Evolutionary conservation across 2,888 invertebrate species (phyloP), one percentile per base, ranked within the genome.

Genomic region (Drosophila antonietae): DNA sequence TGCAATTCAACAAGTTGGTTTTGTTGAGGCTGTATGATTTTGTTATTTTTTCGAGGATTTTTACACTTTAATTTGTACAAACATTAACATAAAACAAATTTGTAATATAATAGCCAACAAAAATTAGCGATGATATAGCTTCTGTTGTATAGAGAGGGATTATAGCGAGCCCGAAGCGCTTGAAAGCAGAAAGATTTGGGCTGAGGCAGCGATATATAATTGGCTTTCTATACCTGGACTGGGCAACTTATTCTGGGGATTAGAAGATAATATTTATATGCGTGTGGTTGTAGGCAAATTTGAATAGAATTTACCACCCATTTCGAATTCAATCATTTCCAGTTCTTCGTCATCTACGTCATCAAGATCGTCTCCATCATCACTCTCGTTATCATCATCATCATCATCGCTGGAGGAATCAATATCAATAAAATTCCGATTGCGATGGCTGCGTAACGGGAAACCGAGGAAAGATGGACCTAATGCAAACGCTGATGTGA

Each of bases 401-500:
- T 33, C 33, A 39, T 88, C 83, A 61, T 79, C 88, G 56, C 66
- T 77, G 8, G 81, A 68, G 49, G 76, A 71, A 15, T 68, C 68
- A 37, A 74, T 66, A 59, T 67, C 70, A 41, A 77, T 65, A 64
- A 79, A 86, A 68, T 88, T 83, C 41, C 81, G 68, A 70, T 78
- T 61, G 12, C 88, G 81, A 69, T 77, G 73, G 81, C 82, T 75
- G 68, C 90, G 80, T 81, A 91, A 68, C 71, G 91, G 91, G 64
- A 74, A 89, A 65, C 88, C 83, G 73, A 82, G 66, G 37, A 80
- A 80, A 73, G 77, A 75, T 33, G 78, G 83, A 72, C 86, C 85
- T 51, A 89, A 35, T 66, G 74, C 64, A 78, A 81, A 89, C 44
- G 71, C 81, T 86, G 41, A 10, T 10, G 20, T 10, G 49, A 37